phyloP scores from a whole-genome alignment of 2,888 invertebrate species.

The Agriopis aurantiaria region DNA sequence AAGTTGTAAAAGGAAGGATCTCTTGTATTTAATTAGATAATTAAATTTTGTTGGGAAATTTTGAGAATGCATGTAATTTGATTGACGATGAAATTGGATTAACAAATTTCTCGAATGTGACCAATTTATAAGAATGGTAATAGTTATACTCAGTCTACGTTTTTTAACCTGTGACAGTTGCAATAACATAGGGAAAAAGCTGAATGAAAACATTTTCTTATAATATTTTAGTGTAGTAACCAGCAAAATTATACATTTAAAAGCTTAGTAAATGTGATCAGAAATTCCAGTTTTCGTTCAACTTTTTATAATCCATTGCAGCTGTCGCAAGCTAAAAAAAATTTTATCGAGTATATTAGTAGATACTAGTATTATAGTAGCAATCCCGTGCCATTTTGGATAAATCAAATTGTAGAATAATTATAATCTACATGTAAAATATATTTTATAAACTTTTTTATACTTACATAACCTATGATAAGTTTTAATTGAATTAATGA shows the following conservation, averaged over 20 bases:
- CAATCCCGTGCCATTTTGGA: constrained; percentile 48
- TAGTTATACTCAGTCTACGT: neutral
- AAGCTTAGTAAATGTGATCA: no score
- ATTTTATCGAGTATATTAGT: neutral
- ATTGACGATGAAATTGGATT: neutral
- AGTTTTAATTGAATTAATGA: constrained; percentile 1
- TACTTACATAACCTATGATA: constrained; percentile 13
- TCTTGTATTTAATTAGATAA: constrained; percentile 19
- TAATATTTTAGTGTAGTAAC: no score
- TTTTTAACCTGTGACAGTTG: no score
- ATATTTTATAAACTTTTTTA: constrained; percentile 31
- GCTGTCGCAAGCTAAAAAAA: no score
- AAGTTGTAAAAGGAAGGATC: constrained; percentile 18
- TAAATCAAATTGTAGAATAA: constrained; percentile 33
- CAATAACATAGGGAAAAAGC: no score
- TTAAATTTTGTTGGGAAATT: neutral
- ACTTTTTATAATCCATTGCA: no score
- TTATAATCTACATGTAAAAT: constrained; percentile 28
- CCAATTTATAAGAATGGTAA: constrained; percentile 27
- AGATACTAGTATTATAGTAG: constrained; percentile 34
- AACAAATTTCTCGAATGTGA: constrained; percentile 29
- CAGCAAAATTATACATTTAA: no score
- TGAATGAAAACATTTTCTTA: no score
- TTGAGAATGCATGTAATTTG: neutral
- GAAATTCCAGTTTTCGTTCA: no score